Evolutionary conservation across 2,888 invertebrate species (phyloP), one percentile per base, ranked within the genome.

Genomic region (Achlya flavicornis): DNA sequence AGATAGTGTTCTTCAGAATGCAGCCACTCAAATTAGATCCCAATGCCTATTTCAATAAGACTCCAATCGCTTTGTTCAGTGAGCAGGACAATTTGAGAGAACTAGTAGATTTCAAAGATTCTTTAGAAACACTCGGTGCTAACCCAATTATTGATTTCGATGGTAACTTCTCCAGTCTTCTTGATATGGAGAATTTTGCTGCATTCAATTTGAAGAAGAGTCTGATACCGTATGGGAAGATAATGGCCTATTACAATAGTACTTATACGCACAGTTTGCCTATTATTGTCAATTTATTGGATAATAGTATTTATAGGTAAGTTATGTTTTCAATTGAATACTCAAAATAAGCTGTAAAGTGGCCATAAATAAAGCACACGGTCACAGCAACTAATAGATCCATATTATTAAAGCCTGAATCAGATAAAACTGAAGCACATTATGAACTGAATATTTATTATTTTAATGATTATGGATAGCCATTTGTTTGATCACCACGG

Each of bases 181-280:
- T 96, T 32, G 88, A 94, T 43, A 94, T 95, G 84, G 94, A 95
- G 66, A 95, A 96, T 73, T 95, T 96, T 89, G 96, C 95, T 26
- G 96, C 96, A 3, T 93, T 96, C 71, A 95, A 95, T 79, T 85
- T 96, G 61, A 94, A 93, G 61, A 91, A 93, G 12, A 95, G 95
- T 70, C 83, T 89, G 62, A 80, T 89, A 62, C 93, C 94, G 0
- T 94, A 94, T 66, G 94, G 95, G 63, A 94, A 94, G 68, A 89
- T 96, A 26, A 95, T 95, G 73, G 92, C 96, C 53, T 94, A 96
- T 69, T 97, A 97, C 87, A 98, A 98, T 82, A 97, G 97, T 80
- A 97, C 97, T 0, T 96, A 95, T 77, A 95, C 96, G 61, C 97
- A 97, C 84, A 96, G 97, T 68, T 89, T 97, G 75, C 97, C 97